Conservation (phyloP, 2,797 vertebrate species). For the Aythya fuligula region DNA sequence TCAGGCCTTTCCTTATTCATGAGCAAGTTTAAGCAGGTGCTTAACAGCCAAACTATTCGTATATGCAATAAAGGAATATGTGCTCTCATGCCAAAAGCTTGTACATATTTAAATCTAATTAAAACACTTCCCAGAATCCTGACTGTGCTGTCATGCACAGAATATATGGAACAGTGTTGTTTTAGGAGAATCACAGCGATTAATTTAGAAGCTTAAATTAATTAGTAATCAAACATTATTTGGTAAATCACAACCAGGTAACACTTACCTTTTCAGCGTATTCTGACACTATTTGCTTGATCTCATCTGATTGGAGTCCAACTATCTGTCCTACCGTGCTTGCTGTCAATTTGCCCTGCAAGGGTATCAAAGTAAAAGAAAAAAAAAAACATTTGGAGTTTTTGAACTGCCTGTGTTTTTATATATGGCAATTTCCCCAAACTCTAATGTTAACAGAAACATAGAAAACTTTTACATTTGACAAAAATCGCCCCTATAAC, state of each 20-base stretch:
- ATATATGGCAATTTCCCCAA: not conserved
- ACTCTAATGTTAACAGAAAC: not conserved
- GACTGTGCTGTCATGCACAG: not conserved
- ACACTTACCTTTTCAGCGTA: slow-evolving; percentile 92
- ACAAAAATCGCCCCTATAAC: not conserved
- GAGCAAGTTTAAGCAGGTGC: not conserved
- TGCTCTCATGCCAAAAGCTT: not conserved
- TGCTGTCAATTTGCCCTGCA: slow-evolving; percentile 91
- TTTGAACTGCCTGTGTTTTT: not conserved
- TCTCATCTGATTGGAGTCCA: slow-evolving; percentile 93
- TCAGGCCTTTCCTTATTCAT: not conserved
- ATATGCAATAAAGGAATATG: not conserved
- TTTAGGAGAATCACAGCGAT: not conserved
- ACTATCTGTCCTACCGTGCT: slow-evolving; percentile 96
- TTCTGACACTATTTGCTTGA: slow-evolving; percentile 94
- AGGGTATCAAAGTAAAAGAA: not conserved
- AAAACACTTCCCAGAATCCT: not conserved
- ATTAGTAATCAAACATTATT: not conserved
- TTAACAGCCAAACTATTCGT: not conserved
- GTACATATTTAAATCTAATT: not conserved
- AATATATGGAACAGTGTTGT: not conserved
- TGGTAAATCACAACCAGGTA: not conserved
- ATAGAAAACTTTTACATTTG: not conserved
- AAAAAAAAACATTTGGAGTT: not conserved
- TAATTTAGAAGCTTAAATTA: not conserved